A percentile compares a stretch with the other conserved stretches of the same genome.
These are phyloP conservation scores for Eulithis testata DNA, from an alignment of 2,888 invertebrate species.

Conservation along the genomic window DNA sequence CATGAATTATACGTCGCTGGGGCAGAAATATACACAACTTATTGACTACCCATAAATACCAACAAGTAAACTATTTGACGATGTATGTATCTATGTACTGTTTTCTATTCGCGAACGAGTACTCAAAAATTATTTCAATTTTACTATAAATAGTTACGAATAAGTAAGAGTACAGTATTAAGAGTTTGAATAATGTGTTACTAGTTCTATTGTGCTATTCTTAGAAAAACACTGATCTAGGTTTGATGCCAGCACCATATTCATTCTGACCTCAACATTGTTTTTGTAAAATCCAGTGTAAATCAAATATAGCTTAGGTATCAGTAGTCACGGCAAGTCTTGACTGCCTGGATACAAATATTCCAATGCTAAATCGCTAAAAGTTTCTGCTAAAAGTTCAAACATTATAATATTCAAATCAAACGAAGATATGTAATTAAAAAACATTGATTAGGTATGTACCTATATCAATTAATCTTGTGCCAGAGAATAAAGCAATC, in stretches of 20 bases:
- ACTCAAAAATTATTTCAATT: too few relatives aligned
- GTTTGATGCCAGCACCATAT: not conserved
- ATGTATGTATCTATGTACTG: too few relatives aligned
- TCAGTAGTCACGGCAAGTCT: conserved; percentile 5
- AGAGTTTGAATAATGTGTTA: too few relatives aligned
- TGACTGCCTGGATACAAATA: conserved; percentile 3
- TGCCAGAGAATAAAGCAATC: conserved; percentile 26
- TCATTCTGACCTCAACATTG: conserved; percentile 24
- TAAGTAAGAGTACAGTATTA: too few relatives aligned
- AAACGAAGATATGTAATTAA: conserved; percentile 4
- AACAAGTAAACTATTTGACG: too few relatives aligned
- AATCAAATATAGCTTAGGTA: conserved; percentile 8
- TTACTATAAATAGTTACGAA: too few relatives aligned
- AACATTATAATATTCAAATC: not conserved
- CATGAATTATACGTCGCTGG: too few relatives aligned
- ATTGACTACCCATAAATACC: too few relatives aligned
- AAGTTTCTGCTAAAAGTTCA: conserved; percentile 7
- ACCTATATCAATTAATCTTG: conserved; percentile 17
- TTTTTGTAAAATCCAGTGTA: not conserved
- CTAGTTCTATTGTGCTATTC: not conserved
- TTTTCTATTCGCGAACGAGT: too few relatives aligned
- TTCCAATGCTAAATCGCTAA: conserved; percentile 11
- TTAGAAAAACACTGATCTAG: conserved; percentile 22
- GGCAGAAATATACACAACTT: too few relatives aligned
- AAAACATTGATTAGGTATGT: conserved; percentile 8